phyloP scores from a whole-genome alignment of 2,113 vertebrate genomes.

The Hypanus sabinus region DNA sequence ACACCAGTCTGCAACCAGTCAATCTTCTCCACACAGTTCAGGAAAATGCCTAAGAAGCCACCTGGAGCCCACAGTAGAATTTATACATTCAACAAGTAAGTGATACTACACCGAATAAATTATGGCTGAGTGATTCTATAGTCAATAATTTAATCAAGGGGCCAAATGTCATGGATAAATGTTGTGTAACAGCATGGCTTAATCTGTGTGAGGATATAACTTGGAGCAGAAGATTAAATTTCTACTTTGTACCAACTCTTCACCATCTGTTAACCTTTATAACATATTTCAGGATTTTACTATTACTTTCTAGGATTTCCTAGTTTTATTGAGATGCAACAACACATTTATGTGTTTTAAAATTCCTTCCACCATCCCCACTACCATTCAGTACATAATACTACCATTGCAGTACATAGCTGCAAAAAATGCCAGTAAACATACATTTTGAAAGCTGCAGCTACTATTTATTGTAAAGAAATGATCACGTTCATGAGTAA shows the following conservation, averaged over 20 bases:
- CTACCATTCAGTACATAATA: background rate
- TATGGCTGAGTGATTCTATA: background rate
- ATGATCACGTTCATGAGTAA: no score
- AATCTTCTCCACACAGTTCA: background rate
- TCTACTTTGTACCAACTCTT: background rate
- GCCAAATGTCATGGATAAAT: background rate
- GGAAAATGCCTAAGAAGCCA: background rate
- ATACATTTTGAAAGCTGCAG: background rate
- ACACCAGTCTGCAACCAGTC: background rate
- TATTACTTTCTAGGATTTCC: conserved; percentile 23
- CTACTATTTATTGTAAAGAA: background rate
- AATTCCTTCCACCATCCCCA: background rate
- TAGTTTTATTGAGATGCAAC: background rate
- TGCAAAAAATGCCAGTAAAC: background rate
- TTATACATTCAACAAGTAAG: background rate
- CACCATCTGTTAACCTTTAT: conserved; percentile 1
- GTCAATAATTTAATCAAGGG: conserved; percentile 6
- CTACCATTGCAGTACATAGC: background rate
- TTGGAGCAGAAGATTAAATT: background rate
- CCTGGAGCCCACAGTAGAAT: background rate
- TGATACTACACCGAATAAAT: background rate
- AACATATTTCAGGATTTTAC: background rate
- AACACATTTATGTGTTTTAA: background rate
- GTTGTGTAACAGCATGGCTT: background rate
- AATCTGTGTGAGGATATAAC: background rate